phyloP scores from a whole-genome alignment of 2,888 invertebrate genomes.

The Lissocephala sabroskyi region DNA sequence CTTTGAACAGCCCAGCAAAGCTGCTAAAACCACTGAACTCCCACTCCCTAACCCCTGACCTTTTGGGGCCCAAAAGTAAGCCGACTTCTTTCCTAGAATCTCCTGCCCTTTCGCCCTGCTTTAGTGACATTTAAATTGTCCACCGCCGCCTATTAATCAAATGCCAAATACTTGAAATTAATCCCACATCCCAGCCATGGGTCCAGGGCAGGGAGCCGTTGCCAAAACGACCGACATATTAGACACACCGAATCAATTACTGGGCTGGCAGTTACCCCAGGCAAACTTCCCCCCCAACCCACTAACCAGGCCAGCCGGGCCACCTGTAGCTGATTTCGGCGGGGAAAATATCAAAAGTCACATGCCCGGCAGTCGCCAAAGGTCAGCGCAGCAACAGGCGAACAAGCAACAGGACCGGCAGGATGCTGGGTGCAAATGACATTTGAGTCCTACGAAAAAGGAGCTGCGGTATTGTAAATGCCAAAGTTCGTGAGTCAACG shows the following conservation, averaged over 20 bases:
- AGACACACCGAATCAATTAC: background rate
- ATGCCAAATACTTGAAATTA: background rate
- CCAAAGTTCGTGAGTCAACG: conserved; percentile 31
- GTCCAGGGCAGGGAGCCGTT: background rate
- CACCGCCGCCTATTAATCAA: too few species aligned
- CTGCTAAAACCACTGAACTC: too few species aligned
- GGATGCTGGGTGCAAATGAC: background rate
- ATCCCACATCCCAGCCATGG: background rate
- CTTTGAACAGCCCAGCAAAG: too few species aligned
- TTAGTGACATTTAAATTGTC: background rate
- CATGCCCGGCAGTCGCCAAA: background rate
- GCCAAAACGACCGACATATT: background rate
- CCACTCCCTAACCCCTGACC: too few species aligned
- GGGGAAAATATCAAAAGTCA: conserved; percentile 8
- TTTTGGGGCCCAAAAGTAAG: too few species aligned
- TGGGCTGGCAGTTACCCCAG: background rate
- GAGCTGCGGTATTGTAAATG: conserved; percentile 22
- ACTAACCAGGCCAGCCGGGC: background rate
- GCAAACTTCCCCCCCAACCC: background rate
- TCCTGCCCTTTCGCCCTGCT: background rate
- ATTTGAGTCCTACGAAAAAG: background rate
- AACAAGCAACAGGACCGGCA: too few species aligned
- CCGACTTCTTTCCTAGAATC: too few species aligned
- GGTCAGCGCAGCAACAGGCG: background rate
- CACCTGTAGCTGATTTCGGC: background rate